Conservation (phyloP, 2,888 invertebrate genomes). For the Pilophorus perplexus region DNA sequence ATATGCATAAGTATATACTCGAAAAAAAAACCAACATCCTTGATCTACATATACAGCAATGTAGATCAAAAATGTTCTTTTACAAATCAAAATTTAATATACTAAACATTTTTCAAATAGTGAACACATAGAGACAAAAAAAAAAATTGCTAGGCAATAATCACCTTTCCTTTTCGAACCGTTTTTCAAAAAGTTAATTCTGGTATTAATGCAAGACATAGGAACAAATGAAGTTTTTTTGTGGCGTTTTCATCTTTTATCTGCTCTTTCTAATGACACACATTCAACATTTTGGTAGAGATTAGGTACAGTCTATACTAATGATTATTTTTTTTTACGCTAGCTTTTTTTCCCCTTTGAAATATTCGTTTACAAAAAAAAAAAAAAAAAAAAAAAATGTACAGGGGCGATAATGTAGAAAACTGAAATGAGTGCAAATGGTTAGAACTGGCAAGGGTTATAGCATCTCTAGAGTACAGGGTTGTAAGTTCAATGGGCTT, state of each 20-base stretch:
- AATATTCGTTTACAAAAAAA: too few species aligned
- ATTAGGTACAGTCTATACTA: conserved; percentile 35
- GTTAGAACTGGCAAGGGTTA: too few species aligned
- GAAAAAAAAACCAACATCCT: conserved; percentile 40
- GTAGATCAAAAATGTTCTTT: conserved; percentile 11
- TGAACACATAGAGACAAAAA: background rate
- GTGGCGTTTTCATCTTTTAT: conserved; percentile 23
- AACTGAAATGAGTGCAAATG: too few species aligned
- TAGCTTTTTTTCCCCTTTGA: conserved; percentile 20
- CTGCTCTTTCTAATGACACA: conserved; percentile 18
- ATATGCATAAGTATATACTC: conserved; percentile 37
- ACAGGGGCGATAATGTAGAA: too few species aligned
- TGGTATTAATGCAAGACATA: conserved; percentile 19
- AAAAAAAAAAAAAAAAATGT: too few species aligned
- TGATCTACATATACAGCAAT: conserved; percentile 29
- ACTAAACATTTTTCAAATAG: background rate
- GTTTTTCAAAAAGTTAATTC: too few species aligned
- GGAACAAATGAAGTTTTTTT: conserved; percentile 25
- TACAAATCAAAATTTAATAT: background rate
- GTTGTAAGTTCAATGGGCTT: too few species aligned
- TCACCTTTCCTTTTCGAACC: conserved; percentile 2
- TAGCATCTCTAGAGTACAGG: too few species aligned
- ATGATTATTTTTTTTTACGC: conserved; percentile 31
- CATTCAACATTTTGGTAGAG: conserved; percentile 34
- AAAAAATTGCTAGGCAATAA: conserved; percentile 2